Evolutionary conservation across 2,888 invertebrate genomes (phyloP).

Genomic region (Eristalis tenax): DNA sequence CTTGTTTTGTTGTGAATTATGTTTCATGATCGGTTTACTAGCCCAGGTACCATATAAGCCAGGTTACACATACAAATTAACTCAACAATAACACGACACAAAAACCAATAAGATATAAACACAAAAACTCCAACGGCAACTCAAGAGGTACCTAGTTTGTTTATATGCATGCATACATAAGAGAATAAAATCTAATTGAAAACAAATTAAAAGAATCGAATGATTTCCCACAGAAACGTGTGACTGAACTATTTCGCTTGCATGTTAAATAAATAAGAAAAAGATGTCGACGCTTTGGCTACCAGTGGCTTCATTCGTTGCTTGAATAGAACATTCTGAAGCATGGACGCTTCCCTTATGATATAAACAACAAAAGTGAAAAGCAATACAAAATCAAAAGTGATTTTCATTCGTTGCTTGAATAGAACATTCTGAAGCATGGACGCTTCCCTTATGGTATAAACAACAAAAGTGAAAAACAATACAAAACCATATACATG

Average conservation of each 20-base stretch:
- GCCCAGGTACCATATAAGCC: not conserved
- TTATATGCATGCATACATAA: too few relatives aligned
- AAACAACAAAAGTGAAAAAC: constrained; percentile 1
- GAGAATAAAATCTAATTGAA: too few relatives aligned
- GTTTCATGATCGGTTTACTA: not conserved
- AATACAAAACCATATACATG: constrained; percentile 7
- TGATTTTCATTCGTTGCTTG: too few relatives aligned
- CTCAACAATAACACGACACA: not conserved
- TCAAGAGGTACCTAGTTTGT: not conserved
- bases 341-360: not conserved
- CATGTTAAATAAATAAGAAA: not conserved
- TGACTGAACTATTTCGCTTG: too few relatives aligned
- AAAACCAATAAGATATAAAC: not conserved
- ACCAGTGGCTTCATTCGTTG: too few relatives aligned
- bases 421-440: too few relatives aligned
- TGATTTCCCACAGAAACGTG: too few relatives aligned
- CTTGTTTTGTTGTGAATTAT: not conserved
- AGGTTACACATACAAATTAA: too few relatives aligned
- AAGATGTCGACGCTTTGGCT: constrained; percentile 1
- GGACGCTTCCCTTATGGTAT: not conserved
- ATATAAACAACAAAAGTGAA: not conserved
- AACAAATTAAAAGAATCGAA: too few relatives aligned
- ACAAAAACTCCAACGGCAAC: not conserved
- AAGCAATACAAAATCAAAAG: constrained; percentile 11
- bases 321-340: too few relatives aligned